Evolutionary conservation across 2,113 vertebrate genomes (phyloP).

Genomic region (Choloepus hoffmanni): DNA sequence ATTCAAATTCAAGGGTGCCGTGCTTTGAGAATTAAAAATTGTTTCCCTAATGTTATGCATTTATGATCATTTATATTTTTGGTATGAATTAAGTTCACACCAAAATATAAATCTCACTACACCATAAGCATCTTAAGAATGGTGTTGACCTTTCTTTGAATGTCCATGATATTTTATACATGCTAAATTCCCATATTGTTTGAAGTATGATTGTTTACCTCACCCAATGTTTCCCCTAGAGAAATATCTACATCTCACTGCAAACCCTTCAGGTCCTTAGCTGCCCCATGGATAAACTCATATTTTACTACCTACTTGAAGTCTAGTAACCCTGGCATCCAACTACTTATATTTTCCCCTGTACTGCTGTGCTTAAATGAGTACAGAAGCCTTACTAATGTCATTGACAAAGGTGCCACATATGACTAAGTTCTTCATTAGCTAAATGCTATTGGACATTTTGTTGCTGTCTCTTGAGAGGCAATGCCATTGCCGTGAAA

Average conservation of each 20-base stretch:
- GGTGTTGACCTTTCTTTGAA: not conserved
- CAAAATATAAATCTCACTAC: not conserved
- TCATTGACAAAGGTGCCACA: not conserved
- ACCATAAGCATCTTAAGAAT: not conserved
- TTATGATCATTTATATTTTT: conserved; percentile 22
- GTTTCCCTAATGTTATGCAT: not conserved
- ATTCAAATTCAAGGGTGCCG: conserved; percentile 49
- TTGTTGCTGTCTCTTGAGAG: conserved; percentile 49
- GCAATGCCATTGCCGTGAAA: not conserved
- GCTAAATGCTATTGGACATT: not conserved
- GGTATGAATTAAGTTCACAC: not conserved
- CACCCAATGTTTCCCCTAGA: not conserved
- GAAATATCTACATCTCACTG: not conserved
- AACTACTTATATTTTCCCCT: not conserved
- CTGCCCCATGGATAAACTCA: not conserved
- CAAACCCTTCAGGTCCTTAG: not conserved
- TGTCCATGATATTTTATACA: not conserved
- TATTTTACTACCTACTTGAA: not conserved
- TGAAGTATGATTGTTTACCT: not conserved
- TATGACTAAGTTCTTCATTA: conserved; percentile 61
- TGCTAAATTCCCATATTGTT: not conserved
- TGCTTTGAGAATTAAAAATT: conserved; percentile 45
- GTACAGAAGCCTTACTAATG: not conserved
- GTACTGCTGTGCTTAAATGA: not conserved
- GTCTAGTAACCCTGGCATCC: not conserved